phyloP scores from a whole-genome alignment of 2,797 vertebrate species.

The Babyrousa celebensis region DNA sequence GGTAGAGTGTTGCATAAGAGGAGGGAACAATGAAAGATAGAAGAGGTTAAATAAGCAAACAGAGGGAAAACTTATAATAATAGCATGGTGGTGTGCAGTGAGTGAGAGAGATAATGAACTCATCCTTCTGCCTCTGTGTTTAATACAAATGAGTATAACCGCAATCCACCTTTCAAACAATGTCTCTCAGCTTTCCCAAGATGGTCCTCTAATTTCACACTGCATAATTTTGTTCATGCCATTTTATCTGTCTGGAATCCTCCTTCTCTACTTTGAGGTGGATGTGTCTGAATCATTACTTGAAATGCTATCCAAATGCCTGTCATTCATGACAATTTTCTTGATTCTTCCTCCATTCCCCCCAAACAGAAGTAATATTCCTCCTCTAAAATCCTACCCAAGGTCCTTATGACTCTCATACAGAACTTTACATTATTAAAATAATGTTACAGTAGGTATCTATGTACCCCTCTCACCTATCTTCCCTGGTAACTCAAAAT shows the following conservation, averaged over 20 bases:
- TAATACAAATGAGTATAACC: neutral
- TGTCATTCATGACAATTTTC: neutral
- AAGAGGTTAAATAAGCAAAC: neutral
- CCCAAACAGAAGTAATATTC: neutral
- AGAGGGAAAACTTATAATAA: neutral
- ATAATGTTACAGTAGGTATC: neutral
- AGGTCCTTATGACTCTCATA: neutral
- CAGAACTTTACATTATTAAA: constrained; percentile 49
- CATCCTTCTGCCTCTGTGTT: neutral
- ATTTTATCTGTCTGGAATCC: neutral
- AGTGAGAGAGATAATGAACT: neutral
- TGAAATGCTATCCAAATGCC: neutral
- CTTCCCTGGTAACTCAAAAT: neutral
- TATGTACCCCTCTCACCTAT: neutral
- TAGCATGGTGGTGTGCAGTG: fast-evolving
- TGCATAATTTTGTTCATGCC: neutral
- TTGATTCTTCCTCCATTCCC: neutral
- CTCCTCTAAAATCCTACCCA: neutral
- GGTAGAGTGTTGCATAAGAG: neutral
- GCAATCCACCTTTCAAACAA: neutral
- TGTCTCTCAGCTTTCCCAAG: neutral
- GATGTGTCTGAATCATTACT: neutral
- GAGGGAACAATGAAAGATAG: neutral
- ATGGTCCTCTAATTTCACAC: neutral
- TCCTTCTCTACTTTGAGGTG: neutral